Percentiles rank a stretch among this genome's conserved stretches.
Evolutionary conservation across 2,113 vertebrate species (phyloP).

Genomic region (Brachyistius frenatus): DNA sequence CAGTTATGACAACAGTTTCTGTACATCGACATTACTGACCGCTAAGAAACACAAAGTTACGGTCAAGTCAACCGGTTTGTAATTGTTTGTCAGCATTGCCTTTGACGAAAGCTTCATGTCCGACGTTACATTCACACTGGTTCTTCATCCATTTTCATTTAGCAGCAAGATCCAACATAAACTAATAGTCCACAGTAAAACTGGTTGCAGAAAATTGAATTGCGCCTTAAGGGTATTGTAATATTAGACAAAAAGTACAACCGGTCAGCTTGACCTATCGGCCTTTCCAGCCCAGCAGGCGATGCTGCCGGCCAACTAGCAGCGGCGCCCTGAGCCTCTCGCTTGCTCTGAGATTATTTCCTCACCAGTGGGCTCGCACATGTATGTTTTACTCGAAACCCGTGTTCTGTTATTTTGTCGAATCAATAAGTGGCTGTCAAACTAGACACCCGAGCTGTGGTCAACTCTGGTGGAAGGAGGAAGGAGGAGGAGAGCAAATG

Average conservation of each 20-base stretch:
- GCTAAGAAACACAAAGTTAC: neutral
- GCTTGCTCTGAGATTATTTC: neutral
- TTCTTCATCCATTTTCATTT: neutral
- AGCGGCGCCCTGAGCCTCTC: neutral
- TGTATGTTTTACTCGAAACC: neutral
- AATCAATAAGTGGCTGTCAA: conserved; percentile 1
- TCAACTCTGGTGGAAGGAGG: neutral
- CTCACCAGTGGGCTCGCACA: neutral
- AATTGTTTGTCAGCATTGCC: too few relatives aligned
- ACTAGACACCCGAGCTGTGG: neutral
- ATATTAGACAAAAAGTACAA: conserved; percentile 8
- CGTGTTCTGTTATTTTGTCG: neutral
- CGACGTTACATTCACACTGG: neutral
- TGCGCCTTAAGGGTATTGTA: neutral
- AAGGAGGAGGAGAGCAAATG: neutral
- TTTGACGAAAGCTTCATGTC: too few relatives aligned
- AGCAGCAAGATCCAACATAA: neutral
- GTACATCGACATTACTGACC: neutral
- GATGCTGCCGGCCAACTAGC: neutral
- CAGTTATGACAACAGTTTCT: too few relatives aligned
- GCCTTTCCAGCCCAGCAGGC: neutral
- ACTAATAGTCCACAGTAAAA: neutral
- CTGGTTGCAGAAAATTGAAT: neutral
- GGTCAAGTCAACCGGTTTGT: too few relatives aligned
- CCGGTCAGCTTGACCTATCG: neutral